Conservation (phyloP, 2,888 invertebrate genomes). For the Drosophila kuntzei region DNA sequence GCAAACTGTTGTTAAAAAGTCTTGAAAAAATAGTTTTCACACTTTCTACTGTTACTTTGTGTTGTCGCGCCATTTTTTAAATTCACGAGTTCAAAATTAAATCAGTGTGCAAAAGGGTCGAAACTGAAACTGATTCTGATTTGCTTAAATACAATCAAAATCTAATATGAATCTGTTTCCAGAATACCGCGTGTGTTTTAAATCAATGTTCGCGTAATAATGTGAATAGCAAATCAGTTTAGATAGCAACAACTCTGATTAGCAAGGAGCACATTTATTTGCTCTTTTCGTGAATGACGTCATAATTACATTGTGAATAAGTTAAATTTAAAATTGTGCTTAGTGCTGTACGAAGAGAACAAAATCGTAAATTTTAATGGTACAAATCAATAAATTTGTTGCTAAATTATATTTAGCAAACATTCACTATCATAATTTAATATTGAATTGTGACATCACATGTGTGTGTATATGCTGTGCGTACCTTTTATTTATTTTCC, state of each 20-base stretch:
- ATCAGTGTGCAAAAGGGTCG: too few relatives aligned
- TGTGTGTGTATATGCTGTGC: too few relatives aligned
- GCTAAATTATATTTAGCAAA: neutral
- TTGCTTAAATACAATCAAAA: too few relatives aligned
- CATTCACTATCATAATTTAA: neutral
- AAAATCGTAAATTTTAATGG: neutral
- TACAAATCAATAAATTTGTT: neutral
- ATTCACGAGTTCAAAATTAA: too few relatives aligned
- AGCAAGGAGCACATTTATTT: neutral
- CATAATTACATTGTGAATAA: neutral
- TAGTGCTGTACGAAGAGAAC: too few relatives aligned
- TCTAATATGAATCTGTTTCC: too few relatives aligned
- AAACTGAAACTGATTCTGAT: too few relatives aligned
- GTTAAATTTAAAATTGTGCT: neutral
- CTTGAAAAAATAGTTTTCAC: too few relatives aligned
- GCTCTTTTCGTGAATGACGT: constrained; percentile 18
- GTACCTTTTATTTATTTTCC: constrained; percentile 11
- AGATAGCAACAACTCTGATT: constrained; percentile 3
- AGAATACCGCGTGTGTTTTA: too few relatives aligned
- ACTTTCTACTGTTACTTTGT: too few relatives aligned
- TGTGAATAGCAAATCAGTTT: constrained; percentile 29
- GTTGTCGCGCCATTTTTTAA: too few relatives aligned
- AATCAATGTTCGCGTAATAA: constrained; percentile 9
- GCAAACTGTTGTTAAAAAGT: too few relatives aligned
- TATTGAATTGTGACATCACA: constrained; percentile 14